phyloP scores from a whole-genome alignment of 2,888 invertebrate species.

The Drosophila mulleri region DNA sequence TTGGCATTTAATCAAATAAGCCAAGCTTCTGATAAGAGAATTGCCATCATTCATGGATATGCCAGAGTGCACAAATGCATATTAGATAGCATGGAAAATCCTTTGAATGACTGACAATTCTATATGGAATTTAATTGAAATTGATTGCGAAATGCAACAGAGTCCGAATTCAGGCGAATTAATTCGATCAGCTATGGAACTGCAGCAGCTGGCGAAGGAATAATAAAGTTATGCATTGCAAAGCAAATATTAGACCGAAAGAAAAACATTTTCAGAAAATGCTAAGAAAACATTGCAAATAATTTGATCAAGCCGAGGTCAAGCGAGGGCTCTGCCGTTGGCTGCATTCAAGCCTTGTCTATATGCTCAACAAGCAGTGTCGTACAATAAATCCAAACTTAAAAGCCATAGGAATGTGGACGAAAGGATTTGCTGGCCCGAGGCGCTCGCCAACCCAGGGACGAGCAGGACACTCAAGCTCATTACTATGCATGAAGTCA shows the following conservation, averaged over 20 bases:
- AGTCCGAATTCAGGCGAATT: constrained; percentile 51
- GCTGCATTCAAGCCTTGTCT: constrained; percentile 64
- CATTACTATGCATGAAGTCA: constrained; percentile 78
- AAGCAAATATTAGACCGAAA: constrained; percentile 56
- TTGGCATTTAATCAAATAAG: constrained; percentile 52
- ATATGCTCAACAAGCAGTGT: constrained; percentile 55
- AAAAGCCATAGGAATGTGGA: constrained; percentile 53
- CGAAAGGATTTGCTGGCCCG: constrained; percentile 51
- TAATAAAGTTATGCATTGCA: constrained; percentile 61
- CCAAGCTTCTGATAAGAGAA: constrained; percentile 20
- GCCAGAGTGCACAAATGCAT: constrained; percentile 24
- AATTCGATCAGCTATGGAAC: constrained; percentile 47
- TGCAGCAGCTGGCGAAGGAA: constrained; percentile 41
- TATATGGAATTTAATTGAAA: constrained; percentile 70
- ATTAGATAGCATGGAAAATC: constrained; percentile 16
- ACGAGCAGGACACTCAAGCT: constrained; percentile 45
- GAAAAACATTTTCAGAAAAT: constrained; percentile 54
- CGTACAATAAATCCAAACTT: constrained; percentile 71
- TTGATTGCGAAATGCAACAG: constrained; percentile 47
- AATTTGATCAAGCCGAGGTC: constrained; percentile 47
- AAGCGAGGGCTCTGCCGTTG: constrained; percentile 40
- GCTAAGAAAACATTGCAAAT: constrained; percentile 60
- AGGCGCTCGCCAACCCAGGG: constrained; percentile 8
- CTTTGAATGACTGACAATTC: constrained; percentile 16
- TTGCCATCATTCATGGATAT: constrained; percentile 22